Evolutionary conservation across 2,797 vertebrate genomes (phyloP).

Genomic region (Lacerta viridis): DNA sequence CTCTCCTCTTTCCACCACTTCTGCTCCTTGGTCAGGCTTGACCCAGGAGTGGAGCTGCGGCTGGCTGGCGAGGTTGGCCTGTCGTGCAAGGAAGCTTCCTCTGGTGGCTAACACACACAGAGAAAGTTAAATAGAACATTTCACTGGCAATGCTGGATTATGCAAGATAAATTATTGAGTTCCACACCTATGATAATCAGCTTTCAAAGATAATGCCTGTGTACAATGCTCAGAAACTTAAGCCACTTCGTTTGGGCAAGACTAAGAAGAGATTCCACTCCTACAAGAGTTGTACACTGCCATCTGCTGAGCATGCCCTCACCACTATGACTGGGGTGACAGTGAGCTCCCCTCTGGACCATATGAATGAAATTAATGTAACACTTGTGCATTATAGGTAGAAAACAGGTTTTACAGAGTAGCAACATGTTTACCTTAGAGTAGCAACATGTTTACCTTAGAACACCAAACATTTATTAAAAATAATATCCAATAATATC

Average conservation of each 20-base stretch:
- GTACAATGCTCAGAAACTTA: background rate
- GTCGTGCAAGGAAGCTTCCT: too few relatives aligned
- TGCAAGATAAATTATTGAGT: background rate
- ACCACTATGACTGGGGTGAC: too few relatives aligned
- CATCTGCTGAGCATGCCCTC: background rate
- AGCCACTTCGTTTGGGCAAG: background rate
- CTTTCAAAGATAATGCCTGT: background rate
- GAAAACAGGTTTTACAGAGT: background rate
- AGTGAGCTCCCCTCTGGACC: background rate
- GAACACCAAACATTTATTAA: slow-evolving; percentile 8
- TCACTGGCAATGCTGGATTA: background rate
- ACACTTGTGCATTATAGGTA: background rate
- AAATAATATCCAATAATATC: slow-evolving; percentile 14
- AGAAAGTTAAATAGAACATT: background rate
- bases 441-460: background rate
- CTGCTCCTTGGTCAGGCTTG: too few relatives aligned
- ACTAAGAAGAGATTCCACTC: background rate
- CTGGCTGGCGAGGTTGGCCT: too few relatives aligned
- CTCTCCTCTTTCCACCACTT: too few relatives aligned
- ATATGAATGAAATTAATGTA: background rate
- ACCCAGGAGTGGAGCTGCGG: too few relatives aligned
- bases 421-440: background rate
- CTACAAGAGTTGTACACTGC: background rate
- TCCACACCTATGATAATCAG: background rate
- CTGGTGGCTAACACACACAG: too few relatives aligned